Percentiles rank a stretch among this genome's conserved stretches.
Evolutionary conservation across 2,797 vertebrate species (phyloP).

Genomic region (Pangasius mekongensis): DNA sequence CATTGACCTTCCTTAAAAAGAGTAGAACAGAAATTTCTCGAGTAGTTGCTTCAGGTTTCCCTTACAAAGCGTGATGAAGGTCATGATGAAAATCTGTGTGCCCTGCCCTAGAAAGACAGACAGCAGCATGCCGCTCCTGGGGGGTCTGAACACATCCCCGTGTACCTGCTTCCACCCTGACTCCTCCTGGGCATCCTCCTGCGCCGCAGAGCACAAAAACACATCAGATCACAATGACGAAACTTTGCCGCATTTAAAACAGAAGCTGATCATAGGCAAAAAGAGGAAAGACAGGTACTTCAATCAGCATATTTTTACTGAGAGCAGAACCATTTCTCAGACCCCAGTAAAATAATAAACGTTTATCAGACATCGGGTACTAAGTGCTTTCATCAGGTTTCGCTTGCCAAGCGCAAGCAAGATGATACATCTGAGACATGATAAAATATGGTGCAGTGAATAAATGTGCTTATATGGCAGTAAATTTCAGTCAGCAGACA

Average conservation of each 20-base stretch:
- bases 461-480: background rate
- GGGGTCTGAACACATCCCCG: constrained; percentile 87
- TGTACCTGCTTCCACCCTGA: constrained; percentile 93
- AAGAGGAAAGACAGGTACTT: constrained; percentile 4
- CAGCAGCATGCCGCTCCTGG: constrained; percentile 86
- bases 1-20: background rate
- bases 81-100: constrained; percentile 92
- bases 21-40: background rate
- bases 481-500: constrained; percentile 12
- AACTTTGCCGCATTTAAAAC: background rate
- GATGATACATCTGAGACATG: background rate
- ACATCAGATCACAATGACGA: constrained; percentile 19
- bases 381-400: background rate
- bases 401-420: constrained; percentile 49
- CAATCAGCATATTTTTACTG: background rate
- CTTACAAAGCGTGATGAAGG: constrained; percentile 91
- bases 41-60: background rate
- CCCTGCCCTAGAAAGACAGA: constrained; percentile 91
- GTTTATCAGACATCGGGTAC: background rate
- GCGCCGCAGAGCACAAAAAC: constrained; percentile 40
- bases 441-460: constrained; percentile 63
- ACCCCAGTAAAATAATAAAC: background rate
- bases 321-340: background rate
- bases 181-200: constrained; percentile 89
- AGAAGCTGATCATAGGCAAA: background rate